Base-by-base conservation (phyloP, 2,888 invertebrate species). In the Diaphora mendica region DNA sequence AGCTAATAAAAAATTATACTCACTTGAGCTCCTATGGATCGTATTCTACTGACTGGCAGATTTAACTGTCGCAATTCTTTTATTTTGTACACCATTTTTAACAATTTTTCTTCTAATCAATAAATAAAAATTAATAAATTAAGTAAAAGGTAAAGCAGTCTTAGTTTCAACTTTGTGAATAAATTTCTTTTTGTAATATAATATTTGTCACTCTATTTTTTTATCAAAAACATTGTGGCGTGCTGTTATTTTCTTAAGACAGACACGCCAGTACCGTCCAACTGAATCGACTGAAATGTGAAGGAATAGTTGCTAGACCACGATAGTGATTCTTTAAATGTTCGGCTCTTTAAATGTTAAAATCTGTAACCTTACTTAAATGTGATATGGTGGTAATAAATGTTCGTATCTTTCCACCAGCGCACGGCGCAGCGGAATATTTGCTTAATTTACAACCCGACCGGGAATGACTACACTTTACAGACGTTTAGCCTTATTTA, bases 11-110 rank as follows among this genome's bases (percentile, higher is more conserved):
- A 51, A 68, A 30, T 23, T n/a, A 17, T 20, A 85, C 90, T 83
- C 86, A 94, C 94, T 89, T 94, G 94, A 33, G 94, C 88, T 13
- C 86, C 76, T 44, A 93, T 83, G 4, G 91, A 91, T 82, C 89
- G 87, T 8, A 93, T 77, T 66, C 92, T 87, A 75, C 87, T 89
- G 0, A 85, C 88, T 17, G 85, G 83, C 1, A 88, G 79, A 4
- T 66, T 71, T 11, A 79, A 79, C 48, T 83, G 84, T 65, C 81
- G 86, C 69, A 77, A 89, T 82, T 91, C 86, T 64, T 90, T 80
- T 20, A 91, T 77, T 85, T 91, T 91, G 39, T 89, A 83, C 85
- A 94, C 92, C 94, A 94, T 93, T 86, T 89, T 90, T 33, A 73
- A 30, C 51, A 0, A 33, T 15, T 69, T 72, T 64, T 39, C 42